Evolutionary conservation across 2,888 invertebrate species (phyloP), one percentile per base, ranked within the genome.

Genomic region (Molorchus minor): DNA sequence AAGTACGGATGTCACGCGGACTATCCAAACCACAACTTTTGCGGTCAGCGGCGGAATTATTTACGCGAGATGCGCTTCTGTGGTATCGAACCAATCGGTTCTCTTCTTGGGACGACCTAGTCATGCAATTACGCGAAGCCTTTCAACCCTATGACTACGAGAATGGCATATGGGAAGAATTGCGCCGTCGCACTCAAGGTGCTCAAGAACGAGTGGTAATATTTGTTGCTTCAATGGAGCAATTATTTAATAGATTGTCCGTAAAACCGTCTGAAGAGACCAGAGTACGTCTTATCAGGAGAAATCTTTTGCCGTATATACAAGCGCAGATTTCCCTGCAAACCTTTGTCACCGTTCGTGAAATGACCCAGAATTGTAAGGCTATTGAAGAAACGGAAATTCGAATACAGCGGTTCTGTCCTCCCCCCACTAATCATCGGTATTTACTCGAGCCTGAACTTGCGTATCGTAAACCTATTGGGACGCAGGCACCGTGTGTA

Each of bases 401-500:
- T 2, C 38, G 38, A 2, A n/a, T 16, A 21, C 46, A 4, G 13
- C 46, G 17, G 25, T n/a, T n/a, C n/a, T n/a, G n/a, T n/a, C n/a
- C n/a, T n/a, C n/a, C n/a, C n/a, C n/a, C n/a, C n/a, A n/a, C 46
- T 12, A 46, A 46, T 21, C 25, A 46, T 29, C 46, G 30, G 25
- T 13, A 46, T n/a, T 40, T 58, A 8, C 12, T 54, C 5, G 58
- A 58, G 30, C 54, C 58, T 13, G 47, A 47, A 10, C 29, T 58
- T 17, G 58, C 54, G 5, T 58, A 58, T 17, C 36, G 20, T 12
- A 53, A 30, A 19, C 53, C 57, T 3, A 38, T 8, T 2, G 21
- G n/a, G 12, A 12, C 5, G 7, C 12, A 15, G 10, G n/a, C 20
- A 10, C n/a, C 13, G 15, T 12, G 5, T 10, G 12, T 33, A 16